Conservation (phyloP, 1,140 invertebrate genomes). For the Caenorhabditis elegans region DNA sequence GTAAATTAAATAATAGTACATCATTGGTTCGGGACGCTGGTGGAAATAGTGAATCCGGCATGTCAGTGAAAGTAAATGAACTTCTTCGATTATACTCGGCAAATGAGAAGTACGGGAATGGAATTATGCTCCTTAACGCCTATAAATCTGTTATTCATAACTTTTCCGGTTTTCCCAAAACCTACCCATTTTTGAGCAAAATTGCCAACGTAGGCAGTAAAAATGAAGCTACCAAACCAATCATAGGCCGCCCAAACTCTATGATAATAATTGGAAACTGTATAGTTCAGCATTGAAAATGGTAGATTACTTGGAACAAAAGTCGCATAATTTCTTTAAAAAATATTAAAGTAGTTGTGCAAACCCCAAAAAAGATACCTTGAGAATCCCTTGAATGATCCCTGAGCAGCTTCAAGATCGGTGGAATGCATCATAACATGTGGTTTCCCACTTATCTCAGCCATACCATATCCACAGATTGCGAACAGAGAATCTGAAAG, state of each 20-base stretch:
- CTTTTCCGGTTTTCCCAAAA: neutral
- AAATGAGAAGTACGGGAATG: neutral
- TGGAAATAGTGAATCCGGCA: neutral
- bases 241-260: neutral
- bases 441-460: neutral
- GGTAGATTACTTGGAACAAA: constrained; percentile 7
- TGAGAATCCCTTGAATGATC: neutral
- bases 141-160: neutral
- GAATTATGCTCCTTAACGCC: neutral
- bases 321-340: neutral
- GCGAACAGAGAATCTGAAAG: neutral
- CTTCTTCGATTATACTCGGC: neutral
- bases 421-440: constrained; percentile 6
- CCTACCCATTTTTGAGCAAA: neutral
- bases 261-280: neutral
- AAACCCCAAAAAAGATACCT: neutral
- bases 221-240: neutral
- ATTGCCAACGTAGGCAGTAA: neutral
- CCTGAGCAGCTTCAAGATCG: neutral
- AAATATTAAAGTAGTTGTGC: too few relatives aligned
- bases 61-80: neutral
- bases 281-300: neutral
- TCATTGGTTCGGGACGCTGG: neutral
- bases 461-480: neutral
- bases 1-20: too few relatives aligned